Conservation (phyloP, 2,888 invertebrate genomes). For the Torymus auratus region DNA sequence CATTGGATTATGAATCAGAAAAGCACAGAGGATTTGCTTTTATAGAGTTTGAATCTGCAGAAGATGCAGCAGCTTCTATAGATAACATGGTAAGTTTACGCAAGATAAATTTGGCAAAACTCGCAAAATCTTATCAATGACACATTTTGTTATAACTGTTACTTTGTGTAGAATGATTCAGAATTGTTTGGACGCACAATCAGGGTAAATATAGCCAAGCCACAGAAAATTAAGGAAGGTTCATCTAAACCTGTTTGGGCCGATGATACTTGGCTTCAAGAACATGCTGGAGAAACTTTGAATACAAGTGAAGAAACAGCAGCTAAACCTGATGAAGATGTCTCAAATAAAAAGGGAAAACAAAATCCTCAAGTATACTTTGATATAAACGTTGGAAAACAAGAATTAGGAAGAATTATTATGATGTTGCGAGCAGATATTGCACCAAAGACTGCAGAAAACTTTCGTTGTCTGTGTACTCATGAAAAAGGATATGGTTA, state of each 20-base stretch:
- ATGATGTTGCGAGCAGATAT: constrained; percentile 95
- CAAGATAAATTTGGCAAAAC: constrained; percentile 15
- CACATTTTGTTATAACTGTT: constrained; percentile 27
- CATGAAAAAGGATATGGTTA: constrained; percentile 98
- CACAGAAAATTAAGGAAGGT: constrained; percentile 97
- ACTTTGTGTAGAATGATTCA: constrained; percentile 89
- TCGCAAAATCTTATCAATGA: constrained; percentile 14
- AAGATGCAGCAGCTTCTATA: constrained; percentile 99
- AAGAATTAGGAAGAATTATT: constrained; percentile 91
- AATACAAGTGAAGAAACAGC: constrained; percentile 78
- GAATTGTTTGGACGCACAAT: constrained; percentile 98
- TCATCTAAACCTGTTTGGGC: constrained; percentile 98
- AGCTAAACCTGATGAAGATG: constrained; percentile 71
- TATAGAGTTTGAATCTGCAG: constrained; percentile 97
- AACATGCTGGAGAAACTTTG: constrained; percentile 95
- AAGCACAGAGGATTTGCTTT: constrained; percentile 99
- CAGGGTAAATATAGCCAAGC: constrained; percentile 97
- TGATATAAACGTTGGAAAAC: constrained; percentile 94
- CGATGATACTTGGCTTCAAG: constrained; percentile 98
- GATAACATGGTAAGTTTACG: constrained; percentile 93
- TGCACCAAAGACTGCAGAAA: constrained; percentile 96
- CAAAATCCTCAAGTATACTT: constrained; percentile 95
- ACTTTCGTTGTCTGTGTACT: constrained; percentile 94
- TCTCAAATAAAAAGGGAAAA: constrained; percentile 77
- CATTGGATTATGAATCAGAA: constrained; percentile 97